phyloP scores from a whole-genome alignment of 1,140 invertebrate species.

The Trachymyrmex cornetzi region DNA sequence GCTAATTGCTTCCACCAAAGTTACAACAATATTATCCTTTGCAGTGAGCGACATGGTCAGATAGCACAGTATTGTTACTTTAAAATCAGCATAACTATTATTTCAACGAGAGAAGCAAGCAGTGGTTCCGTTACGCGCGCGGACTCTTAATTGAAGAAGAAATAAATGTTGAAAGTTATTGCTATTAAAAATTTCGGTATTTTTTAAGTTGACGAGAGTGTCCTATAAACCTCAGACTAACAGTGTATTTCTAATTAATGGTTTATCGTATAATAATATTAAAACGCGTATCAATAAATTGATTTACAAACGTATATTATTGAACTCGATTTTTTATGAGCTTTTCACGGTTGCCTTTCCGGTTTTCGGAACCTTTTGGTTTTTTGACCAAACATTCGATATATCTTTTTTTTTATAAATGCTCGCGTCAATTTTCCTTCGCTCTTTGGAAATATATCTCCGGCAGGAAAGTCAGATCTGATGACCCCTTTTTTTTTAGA shows the following conservation, averaged over 20 bases:
- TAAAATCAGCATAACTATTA: not conserved
- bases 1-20: conserved; percentile 2
- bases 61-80: not conserved
- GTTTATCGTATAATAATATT: not conserved
- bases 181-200: not conserved
- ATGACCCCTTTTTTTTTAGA: no score
- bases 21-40: conserved; percentile 3
- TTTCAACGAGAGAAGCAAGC: conserved; percentile 3
- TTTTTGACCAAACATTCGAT: no score
- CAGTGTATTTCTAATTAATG: not conserved
- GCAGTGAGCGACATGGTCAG: not conserved
- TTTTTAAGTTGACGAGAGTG: not conserved
- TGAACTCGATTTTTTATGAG: not conserved
- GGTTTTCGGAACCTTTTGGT: no score
- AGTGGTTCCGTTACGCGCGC: no score
- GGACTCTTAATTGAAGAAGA: not conserved
- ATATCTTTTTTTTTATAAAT: no score
- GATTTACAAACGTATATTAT: not conserved
- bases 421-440: no score
- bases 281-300: not conserved
- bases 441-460: no score
- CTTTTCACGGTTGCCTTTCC: not conserved
- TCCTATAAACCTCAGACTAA: not conserved
- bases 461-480: no score
- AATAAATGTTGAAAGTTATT: not conserved